Evolutionary conservation across 1,140 invertebrate species (phyloP), one percentile per base, ranked within the genome.

Genomic region (Trichomalopsis sarcophagae): DNA sequence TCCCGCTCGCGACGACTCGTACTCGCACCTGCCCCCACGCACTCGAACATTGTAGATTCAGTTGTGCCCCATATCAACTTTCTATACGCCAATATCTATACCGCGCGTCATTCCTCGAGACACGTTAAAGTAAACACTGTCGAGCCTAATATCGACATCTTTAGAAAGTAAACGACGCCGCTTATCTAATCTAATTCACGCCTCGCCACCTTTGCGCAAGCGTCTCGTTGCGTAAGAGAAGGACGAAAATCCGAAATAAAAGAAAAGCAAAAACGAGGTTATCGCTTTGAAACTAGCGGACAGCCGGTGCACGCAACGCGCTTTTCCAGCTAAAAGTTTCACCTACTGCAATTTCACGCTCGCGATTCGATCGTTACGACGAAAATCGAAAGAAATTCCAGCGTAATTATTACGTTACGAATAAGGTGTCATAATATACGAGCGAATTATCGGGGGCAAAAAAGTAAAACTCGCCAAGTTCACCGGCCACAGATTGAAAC

Each of bases 1-100:
- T n/a, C 33, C 33, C 33, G 14, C 27, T 33, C 68, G 17, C 11
- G 33, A 82, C 30, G 5, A 44, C 40, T 44, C 40, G 40, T 44
- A 44, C 40, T 44, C 40, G 7, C 40, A 10, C 40, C 40, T 44
- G 40, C 40, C 10, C 50, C 50, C 71, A 75, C 50, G 27, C 40
- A 73, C 44, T 73, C n/a, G 73, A 82, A 36, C 50, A 74, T 74
- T 36, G 33, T 81, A 74, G 44, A 82, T 82, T 74, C 21, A 74
- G 44, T 14, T 74, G 30, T 74, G 55, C 47, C 40, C 0, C 47
- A 73, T 36, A 36, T 36, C n/a, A 47, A 82, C 68, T 33, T 81
- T 33, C 23, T 44, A 74, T 36, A 55, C 14, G 7, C 30, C 69
- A 55, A 44, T 74, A 36, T 6, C 33, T 36, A 36, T 36, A 27